Base-by-base conservation (phyloP, 2,888 invertebrate species). In the Oscheius onirici region DNA sequence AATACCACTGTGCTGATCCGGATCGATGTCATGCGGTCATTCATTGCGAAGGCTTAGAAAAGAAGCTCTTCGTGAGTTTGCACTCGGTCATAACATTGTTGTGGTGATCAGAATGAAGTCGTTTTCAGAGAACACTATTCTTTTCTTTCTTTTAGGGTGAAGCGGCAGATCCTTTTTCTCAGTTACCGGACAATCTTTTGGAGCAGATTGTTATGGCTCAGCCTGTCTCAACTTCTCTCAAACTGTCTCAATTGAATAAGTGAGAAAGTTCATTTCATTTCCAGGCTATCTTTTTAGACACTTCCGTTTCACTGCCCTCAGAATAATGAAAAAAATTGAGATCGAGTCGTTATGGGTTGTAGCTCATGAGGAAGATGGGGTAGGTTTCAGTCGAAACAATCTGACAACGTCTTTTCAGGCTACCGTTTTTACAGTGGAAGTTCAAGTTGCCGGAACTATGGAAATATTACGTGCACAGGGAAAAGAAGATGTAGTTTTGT, bases 171-270 rank as follows among this genome's bases (percentile, higher is more conserved):
- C 41, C 58, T n/a, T 40, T 58, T 11, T 41, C 58, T 11, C 20
- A 40, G 20, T 41, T 58, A 22, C 58, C 58, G 3, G 58, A 58
- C 8, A 41, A 58, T 5, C 10, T 40, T 10, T 41, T 58, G 17
- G 58, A 58, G 22, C 58, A 41, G 13, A 58, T 58, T n/a, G n/a
- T n/a, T 13, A 40, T 40, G 40, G 17, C 24, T n/a, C 15, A 63
- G 15, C 51, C 63, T 3, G 63, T 63, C 1, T 63, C 63, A 8
- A 63, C 51, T 46, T 13, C 26, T 17, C n/a, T 63, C 15, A 63
- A 63, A 63, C 26, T 63, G 24, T 26, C 24, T 15, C 46, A 63
- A 49, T 17, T 63, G 17, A 63, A 63, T 20, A 63, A 28, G 63
- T 63, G 22, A 43, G 34, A n/a, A 11, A 40, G 2, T 28, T 6